phyloP scores from a whole-genome alignment of 2,797 vertebrate species.

The Betta splendens region DNA sequence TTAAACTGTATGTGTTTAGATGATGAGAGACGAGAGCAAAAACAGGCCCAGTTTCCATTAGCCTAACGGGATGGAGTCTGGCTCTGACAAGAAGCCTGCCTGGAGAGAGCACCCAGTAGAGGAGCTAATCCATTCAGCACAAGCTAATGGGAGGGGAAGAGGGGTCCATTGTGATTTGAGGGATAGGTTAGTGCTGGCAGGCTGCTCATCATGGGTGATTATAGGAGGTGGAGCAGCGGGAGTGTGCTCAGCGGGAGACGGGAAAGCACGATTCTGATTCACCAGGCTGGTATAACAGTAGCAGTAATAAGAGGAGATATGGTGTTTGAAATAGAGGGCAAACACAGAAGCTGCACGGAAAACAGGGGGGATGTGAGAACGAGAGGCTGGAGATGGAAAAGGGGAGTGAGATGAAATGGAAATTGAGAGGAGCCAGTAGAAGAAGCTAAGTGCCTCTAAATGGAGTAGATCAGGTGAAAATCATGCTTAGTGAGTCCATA shows the following conservation, averaged over 20 bases:
- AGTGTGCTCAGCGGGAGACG: conserved; percentile 66
- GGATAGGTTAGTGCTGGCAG: conserved; percentile 79
- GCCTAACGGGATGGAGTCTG: conserved; percentile 65
- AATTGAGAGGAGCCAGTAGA: conserved; percentile 20
- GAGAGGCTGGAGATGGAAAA: conserved; percentile 1
- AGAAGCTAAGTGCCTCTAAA: conserved; percentile 39
- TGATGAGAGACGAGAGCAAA: conserved; percentile 59
- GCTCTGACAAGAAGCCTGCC: conserved; percentile 65
- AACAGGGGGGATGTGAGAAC: conserved; percentile 5
- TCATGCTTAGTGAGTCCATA: conserved; percentile 22
- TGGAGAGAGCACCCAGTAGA: conserved; percentile 63
- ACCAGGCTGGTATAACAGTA: conserved; percentile 42
- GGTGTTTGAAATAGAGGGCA: conserved; percentile 46
- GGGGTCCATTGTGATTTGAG: conserved; percentile 80
- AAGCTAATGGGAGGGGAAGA: conserved; percentile 77
- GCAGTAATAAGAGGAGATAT: conserved; percentile 44
- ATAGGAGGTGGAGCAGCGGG: conserved; percentile 74
- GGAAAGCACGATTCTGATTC: conserved; percentile 63
- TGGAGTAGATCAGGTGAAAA: conserved; percentile 33
- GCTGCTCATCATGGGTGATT: conserved; percentile 81
- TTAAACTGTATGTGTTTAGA: conserved; percentile 75
- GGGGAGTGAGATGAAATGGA: conserved; percentile 12
- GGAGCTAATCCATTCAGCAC: conserved; percentile 77
- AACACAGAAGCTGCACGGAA: conserved; percentile 17
- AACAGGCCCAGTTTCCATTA: conserved; percentile 76